A percentile compares a stretch with the other conserved stretches of the same genome.
These are phyloP conservation scores for Drosophila cracens DNA, from an alignment of 2,888 invertebrate genomes.

Conservation along the genomic window DNA sequence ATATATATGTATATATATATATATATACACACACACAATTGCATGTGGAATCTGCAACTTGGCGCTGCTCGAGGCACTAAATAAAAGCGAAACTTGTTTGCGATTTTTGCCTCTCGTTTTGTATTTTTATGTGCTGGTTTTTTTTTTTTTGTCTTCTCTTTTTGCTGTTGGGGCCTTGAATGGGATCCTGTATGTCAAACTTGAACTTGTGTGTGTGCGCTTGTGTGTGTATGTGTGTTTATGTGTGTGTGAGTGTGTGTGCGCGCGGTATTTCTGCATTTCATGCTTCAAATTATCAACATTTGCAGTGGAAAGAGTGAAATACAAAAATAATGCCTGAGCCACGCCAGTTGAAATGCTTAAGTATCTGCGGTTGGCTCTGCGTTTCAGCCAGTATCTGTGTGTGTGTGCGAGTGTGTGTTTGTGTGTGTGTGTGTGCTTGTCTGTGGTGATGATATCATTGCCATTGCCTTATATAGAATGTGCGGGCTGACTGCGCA, in stretches of 20 bases:
- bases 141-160: conserved; percentile 27
- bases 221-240: conserved; percentile 21
- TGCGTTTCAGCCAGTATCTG: conserved; percentile 21
- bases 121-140: conserved; percentile 16
- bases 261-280: conserved; percentile 66
- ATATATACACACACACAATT: conserved; percentile 26
- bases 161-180: conserved; percentile 76
- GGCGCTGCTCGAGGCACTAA: conserved; percentile 75
- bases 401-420: not conserved
- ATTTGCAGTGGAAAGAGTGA: conserved; percentile 61
- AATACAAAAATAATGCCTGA: conserved; percentile 54
- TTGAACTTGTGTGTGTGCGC: conserved; percentile 63
- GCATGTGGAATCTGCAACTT: conserved; percentile 70
- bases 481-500: conserved; percentile 57
- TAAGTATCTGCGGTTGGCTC: conserved; percentile 58
- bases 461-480: conserved; percentile 60
- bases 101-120: conserved; percentile 45
- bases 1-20: conserved; percentile 18
- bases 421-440: conserved; percentile 23
- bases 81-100: conserved; percentile 81
- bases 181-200: conserved; percentile 80
- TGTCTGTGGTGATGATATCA: conserved; percentile 69
- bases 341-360: conserved; percentile 57
- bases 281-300: conserved; percentile 72
- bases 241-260: conserved; percentile 34